These are phyloP conservation scores for Sorex maritimensis DNA, from an alignment of 2,797 vertebrate species.

Conservation along the genomic window DNA sequence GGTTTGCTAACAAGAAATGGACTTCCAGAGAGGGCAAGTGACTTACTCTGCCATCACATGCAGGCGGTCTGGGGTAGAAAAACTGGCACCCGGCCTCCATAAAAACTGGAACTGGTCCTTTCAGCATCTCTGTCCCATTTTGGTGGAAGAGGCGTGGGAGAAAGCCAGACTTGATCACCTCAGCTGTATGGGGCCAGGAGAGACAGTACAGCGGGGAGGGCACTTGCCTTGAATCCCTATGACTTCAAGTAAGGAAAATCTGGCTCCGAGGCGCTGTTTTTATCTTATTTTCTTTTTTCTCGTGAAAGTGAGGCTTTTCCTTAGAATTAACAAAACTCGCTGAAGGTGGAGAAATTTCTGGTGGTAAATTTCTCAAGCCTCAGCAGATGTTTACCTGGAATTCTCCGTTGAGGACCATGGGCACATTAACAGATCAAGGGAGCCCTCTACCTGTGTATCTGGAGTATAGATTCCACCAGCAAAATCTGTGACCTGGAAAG, in stretches of 20 bases:
- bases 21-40: slow-evolving; percentile 10
- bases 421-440: slow-evolving; percentile 74
- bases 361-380: slow-evolving; percentile 51
- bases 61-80: not conserved
- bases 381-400: slow-evolving; percentile 70
- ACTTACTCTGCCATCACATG: not conserved
- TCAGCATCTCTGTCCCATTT: not conserved
- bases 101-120: too few species aligned
- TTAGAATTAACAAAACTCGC: slow-evolving; percentile 18
- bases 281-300: not conserved
- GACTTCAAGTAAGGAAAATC: slow-evolving; percentile 38
- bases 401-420: slow-evolving; percentile 63
- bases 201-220: too few species aligned
- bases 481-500: slow-evolving; percentile 76
- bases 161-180: not conserved
- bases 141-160: too few species aligned
- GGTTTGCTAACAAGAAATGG: slow-evolving; percentile 16
- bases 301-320: slow-evolving; percentile 25
- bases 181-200: too few species aligned
- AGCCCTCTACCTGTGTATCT: slow-evolving; percentile 82
- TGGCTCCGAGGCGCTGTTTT: not conserved
- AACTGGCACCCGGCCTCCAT: not conserved
- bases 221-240: not conserved
- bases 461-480: slow-evolving; percentile 75
- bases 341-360: slow-evolving; percentile 19